Evolutionary conservation across 2,888 invertebrate genomes (phyloP).

Genomic region (Mamestra brassicae): DNA sequence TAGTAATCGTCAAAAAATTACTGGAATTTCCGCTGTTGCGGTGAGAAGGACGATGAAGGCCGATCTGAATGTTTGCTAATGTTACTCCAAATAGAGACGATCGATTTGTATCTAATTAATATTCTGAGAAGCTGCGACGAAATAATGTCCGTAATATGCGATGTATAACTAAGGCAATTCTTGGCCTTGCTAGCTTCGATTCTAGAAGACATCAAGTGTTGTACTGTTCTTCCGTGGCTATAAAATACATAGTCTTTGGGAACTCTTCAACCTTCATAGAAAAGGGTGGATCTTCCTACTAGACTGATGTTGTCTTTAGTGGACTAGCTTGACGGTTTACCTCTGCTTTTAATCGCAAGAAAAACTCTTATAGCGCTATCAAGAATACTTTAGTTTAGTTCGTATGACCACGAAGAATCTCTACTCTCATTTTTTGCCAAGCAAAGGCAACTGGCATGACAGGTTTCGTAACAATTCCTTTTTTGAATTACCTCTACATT

Average conservation of each 20-base stretch:
- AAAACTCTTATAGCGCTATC: not conserved
- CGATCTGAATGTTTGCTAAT: slow-evolving; percentile 23
- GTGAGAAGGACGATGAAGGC: slow-evolving; percentile 23
- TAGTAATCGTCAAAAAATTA: slow-evolving; percentile 13
- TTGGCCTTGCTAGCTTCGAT: not conserved
- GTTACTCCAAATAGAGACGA: slow-evolving; percentile 19
- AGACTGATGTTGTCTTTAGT: too few species aligned
- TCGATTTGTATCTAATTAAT: slow-evolving; percentile 31
- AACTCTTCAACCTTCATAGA: not conserved
- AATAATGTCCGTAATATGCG: slow-evolving; percentile 10
- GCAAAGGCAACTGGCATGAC: not conserved
- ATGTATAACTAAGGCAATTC: not conserved
- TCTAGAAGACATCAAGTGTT: not conserved
- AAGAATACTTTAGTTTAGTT: not conserved
- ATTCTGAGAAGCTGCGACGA: slow-evolving; percentile 25
- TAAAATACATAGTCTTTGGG: too few species aligned
- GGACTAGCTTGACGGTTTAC: not conserved
- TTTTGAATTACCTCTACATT: slow-evolving; percentile 19
- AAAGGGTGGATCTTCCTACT: too few species aligned
- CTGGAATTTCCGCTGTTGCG: slow-evolving; percentile 34
- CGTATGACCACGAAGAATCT: not conserved
- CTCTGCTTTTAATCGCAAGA: not conserved
- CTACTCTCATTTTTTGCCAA: not conserved
- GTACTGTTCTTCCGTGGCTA: too few species aligned
- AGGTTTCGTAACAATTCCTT: slow-evolving; percentile 20